Percentiles rank a stretch among this genome's conserved stretches.
Conservation (phyloP, 1,140 invertebrate genomes). For the Sitobion miscanthi region DNA sequence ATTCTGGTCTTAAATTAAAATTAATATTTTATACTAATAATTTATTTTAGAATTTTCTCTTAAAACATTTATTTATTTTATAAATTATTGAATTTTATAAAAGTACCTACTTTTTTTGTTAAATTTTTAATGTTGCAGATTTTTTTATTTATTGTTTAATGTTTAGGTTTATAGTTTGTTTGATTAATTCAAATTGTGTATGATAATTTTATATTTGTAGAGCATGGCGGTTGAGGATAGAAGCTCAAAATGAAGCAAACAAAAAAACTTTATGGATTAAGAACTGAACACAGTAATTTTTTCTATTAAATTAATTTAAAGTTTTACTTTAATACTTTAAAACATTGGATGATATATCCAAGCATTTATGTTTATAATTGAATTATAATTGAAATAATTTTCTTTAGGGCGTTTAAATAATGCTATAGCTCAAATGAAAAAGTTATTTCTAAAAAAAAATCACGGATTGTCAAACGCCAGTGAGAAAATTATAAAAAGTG, state of each 20-base stretch:
- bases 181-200: neutral
- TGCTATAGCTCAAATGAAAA: slow-evolving; percentile 73
- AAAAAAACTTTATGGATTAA: slow-evolving; percentile 91
- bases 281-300: slow-evolving; percentile 87
- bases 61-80: neutral
- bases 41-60: neutral
- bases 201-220: slow-evolving; percentile 64
- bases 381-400: neutral
- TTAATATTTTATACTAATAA: neutral
- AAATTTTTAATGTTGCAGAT: neutral
- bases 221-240: slow-evolving; percentile 93
- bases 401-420: slow-evolving; percentile 72
- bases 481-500: slow-evolving; percentile 71
- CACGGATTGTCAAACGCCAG: slow-evolving; percentile 72
- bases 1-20: neutral
- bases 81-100: neutral
- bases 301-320: neutral
- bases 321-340: neutral
- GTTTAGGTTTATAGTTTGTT: neutral
- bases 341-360: neutral
- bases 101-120: neutral
- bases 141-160: neutral
- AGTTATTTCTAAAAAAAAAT: slow-evolving; percentile 64
- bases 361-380: neutral
- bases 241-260: slow-evolving; percentile 93